Conservation (phyloP, 2,888 invertebrate species). For the Drosophila aldrichi region DNA sequence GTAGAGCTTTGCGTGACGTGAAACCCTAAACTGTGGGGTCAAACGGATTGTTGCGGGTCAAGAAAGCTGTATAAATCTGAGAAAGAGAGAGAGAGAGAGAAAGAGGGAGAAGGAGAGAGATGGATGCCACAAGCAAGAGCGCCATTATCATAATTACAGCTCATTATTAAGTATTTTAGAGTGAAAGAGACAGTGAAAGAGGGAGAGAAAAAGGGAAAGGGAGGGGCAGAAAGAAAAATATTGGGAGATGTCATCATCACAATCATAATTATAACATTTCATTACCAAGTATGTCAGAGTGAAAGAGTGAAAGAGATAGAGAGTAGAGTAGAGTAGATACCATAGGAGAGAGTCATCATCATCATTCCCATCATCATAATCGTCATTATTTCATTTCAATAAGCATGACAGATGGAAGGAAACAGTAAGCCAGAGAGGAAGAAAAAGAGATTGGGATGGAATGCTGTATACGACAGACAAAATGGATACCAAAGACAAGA, state of each 20-base stretch:
- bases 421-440: not conserved
- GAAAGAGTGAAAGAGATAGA: not conserved
- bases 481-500: not conserved
- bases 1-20: constrained; percentile 28
- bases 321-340: not conserved
- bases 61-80: constrained; percentile 18
- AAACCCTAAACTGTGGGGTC: constrained; percentile 25
- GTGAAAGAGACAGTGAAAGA: not conserved
- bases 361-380: not conserved
- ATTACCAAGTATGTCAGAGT: constrained; percentile 3
- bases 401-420: no score
- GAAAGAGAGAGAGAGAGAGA: not conserved
- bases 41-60: constrained; percentile 16
- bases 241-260: not conserved
- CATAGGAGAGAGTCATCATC: no score
- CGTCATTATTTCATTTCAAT: not conserved
- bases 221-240: not conserved
- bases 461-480: no score
- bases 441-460: not conserved
- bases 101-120: not conserved
- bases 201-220: not conserved
- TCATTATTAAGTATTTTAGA: not conserved
- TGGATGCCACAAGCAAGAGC: not conserved
- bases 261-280: not conserved
- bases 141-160: not conserved